Conservation (phyloP, 2,888 invertebrate genomes). For the Caenorhabditis angaria region DNA sequence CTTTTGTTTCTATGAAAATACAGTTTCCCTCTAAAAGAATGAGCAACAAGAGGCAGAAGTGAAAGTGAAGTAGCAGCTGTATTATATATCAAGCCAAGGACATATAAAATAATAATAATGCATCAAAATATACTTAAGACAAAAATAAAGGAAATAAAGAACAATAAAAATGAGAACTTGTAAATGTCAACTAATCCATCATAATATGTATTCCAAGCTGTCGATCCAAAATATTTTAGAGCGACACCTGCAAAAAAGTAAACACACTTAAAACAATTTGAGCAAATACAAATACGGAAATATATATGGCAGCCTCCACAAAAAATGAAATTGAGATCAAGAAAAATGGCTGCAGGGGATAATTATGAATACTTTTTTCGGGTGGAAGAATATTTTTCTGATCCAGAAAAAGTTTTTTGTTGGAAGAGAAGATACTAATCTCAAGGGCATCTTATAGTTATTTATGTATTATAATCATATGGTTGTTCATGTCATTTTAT, state of each 20-base stretch:
- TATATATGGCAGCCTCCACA: no score
- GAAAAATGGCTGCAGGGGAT: not conserved
- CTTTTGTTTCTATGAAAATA: not conserved
- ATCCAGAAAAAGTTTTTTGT: no score
- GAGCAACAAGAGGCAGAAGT: not conserved
- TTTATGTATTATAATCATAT: constrained; percentile 4
- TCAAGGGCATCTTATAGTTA: not conserved
- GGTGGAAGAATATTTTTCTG: no score
- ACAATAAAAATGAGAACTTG: not conserved
- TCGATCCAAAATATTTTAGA: constrained; percentile 2
- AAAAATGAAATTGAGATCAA: not conserved
- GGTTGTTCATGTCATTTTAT: constrained; percentile 2
- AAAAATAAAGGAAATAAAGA: not conserved
- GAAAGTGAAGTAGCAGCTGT: no score
- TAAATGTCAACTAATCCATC: constrained; percentile 4
- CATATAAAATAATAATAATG: not conserved
- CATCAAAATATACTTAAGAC: constrained; percentile 1
- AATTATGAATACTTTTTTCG: not conserved
- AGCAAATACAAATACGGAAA: not conserved
- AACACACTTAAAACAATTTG: constrained; percentile 1
- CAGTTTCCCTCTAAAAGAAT: not conserved
- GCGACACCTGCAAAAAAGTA: constrained; percentile 4
- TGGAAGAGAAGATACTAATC: no score
- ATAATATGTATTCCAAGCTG: constrained; percentile 4
- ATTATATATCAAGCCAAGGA: not conserved